Base-by-base conservation (phyloP, 2,888 invertebrate genomes). In the Creontiades dilutus region DNA sequence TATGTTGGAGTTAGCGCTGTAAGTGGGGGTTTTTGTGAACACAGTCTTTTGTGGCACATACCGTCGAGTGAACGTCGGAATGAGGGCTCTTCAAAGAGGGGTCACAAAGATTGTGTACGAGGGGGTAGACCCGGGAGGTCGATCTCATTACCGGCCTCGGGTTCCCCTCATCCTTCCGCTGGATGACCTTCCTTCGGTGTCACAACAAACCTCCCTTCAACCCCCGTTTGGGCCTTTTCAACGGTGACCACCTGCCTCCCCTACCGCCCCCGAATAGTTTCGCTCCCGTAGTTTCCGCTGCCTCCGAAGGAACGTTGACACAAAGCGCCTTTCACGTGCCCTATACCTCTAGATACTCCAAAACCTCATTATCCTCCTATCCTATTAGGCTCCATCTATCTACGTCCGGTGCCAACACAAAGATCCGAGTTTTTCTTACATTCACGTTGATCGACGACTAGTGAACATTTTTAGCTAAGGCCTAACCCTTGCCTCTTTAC, bases 101-200 rank as follows among this genome's bases (percentile, higher is more conserved):
- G 61, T 61, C 61, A 23, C 23, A 23, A 68, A 68, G 23, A 68
- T 23, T 7, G 3, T 19, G 68, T 23, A 57, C 5, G 7, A 12
- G 16, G 13, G 11, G 52, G 52, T 3, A 12, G 52, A 12, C 5
- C 16, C 11, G 13, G 57, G 57, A 68, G 68, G 68, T 68, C 68
- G 68, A 68, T 68, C 68, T 68, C 68, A 68, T 68, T 68, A 68
- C 68, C 68, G 68, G 68, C 68, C 68, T 68, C 68, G 7, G 68
- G 68, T 68, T 68, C 23, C 68, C 11, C 68, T 68, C 68, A 23
- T 68, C 23, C 68, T 23, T 23, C 68, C 68, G 11, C 57, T n/a
- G 37, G 7, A 37, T 37, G 14, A 16, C 16, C 52, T 52, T 52
- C 52, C 52, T 16, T 52, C 52, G 52, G 52, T 52, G 52, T 52